phyloP scores from a whole-genome alignment of 2,797 vertebrate species.

The Pipistrellus nathusii region DNA sequence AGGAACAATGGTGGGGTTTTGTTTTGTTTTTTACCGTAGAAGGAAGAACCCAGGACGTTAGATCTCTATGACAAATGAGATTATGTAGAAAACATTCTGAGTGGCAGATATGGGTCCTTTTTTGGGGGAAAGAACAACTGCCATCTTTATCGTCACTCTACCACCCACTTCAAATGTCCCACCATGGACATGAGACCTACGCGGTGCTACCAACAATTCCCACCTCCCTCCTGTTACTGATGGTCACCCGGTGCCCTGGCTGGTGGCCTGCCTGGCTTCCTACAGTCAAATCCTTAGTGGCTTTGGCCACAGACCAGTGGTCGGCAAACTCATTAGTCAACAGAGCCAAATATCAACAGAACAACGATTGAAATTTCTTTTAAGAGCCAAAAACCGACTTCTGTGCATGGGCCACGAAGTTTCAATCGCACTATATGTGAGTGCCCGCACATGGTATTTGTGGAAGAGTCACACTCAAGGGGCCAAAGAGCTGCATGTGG shows the following conservation, averaged over 20 bases:
- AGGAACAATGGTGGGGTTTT: not conserved
- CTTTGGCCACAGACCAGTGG: too few relatives aligned
- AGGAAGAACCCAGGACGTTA: not conserved
- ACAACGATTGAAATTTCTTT: too few relatives aligned
- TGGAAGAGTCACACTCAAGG: too few relatives aligned
- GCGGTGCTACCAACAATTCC: not conserved
- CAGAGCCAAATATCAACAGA: too few relatives aligned
- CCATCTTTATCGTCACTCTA: not conserved
- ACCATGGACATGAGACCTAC: not conserved
- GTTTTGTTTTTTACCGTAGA: not conserved
- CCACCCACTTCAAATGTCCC: not conserved
- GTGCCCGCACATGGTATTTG: too few relatives aligned
- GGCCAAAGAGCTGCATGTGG: too few relatives aligned
- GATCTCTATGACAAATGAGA: not conserved
- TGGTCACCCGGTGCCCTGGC: fast-evolving
- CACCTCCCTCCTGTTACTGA: not conserved
- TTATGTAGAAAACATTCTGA: not conserved
- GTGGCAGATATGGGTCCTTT: not conserved
- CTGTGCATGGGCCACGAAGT: too few relatives aligned
- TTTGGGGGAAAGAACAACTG: not conserved
- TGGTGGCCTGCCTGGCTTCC: not conserved
- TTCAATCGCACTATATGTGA: too few relatives aligned
- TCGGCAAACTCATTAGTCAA: too few relatives aligned
- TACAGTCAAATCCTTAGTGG: fast-evolving
- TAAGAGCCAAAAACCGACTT: too few relatives aligned